Percentiles rank a stretch among this genome's conserved stretches.
Evolutionary conservation across 1,140 invertebrate species (phyloP).

Genomic region (Eurosta solidaginis): DNA sequence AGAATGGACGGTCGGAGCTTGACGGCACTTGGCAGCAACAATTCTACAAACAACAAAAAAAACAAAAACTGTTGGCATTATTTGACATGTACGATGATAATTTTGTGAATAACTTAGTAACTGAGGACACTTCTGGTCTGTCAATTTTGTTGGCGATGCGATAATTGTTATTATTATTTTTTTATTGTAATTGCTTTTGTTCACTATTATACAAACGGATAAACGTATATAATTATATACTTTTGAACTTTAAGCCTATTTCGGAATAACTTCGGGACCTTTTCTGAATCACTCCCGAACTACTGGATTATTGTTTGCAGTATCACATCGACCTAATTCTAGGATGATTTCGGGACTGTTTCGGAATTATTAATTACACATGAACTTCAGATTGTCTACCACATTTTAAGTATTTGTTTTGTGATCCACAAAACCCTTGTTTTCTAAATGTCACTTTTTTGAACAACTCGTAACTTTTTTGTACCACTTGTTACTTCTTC

Average conservation of each 20-base stretch:
- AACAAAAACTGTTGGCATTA: background rate
- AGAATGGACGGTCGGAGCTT: background rate
- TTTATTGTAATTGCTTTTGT: background rate
- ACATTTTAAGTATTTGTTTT: too few species aligned
- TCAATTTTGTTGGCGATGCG: background rate
- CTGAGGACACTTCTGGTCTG: background rate
- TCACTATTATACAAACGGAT: background rate
- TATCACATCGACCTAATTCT: too few species aligned
- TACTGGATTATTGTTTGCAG: too few species aligned
- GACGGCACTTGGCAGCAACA: background rate
- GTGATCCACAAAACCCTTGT: too few species aligned
- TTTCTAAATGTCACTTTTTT: too few species aligned
- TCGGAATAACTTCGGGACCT: too few species aligned
- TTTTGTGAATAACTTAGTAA: background rate
- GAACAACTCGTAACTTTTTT: too few species aligned
- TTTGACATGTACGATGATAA: background rate
- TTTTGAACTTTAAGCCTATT: background rate
- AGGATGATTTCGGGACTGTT: too few species aligned
- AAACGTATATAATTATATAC: background rate
- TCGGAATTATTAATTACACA: too few species aligned
- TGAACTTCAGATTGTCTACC: too few species aligned
- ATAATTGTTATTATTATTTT: background rate
- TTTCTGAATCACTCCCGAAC: too few species aligned
- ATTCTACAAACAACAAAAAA: background rate
- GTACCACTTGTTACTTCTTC: too few species aligned